Evolutionary conservation across 2,888 invertebrate species (phyloP), one percentile per base, ranked within the genome.

Genomic region (Caenorhabditis angaria): DNA sequence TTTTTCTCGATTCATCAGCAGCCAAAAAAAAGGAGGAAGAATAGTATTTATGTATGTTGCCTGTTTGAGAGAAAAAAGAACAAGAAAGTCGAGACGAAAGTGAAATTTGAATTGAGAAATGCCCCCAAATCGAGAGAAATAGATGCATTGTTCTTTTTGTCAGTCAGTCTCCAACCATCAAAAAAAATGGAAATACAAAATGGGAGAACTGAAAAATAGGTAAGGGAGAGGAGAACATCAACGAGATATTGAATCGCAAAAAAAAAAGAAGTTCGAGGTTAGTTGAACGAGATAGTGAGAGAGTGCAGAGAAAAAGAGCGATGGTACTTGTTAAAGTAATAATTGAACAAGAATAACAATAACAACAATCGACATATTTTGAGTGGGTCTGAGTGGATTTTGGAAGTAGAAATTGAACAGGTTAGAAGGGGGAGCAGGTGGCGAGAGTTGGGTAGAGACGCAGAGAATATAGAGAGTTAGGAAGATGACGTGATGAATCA

Each of bases 211-310:
- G 51, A 32, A 66, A 12, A 18, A 57, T 35, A 47, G 28, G 47
- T 48, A 57, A 29, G 50, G 56, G 61, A 61, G 48, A 25, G 22
- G 28, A 35, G 29, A 56, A 65, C 32, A 51, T 51, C 24, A 28
- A 65, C 25, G 41, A 25, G 22, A 60, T 29, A n/a, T 51, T 27
- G 51, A 53, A 22, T 41, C 25, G 27, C 25, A 29, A 29, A 61
- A 18, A 47, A 24, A 22, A 53, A 47, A 41, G 35, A 22, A 62
- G 62, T 27, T 24, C 18, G 51, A 32, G 53, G 51, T 22, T 8
- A 61, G 48, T 48, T 18, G 22, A 28, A 65, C 24, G 54, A 59
- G 60, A 61, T 29, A 48, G n/a, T n/a, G n/a, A n/a, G n/a, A n/a
- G n/a, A n/a, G n/a, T n/a, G n/a, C n/a, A n/a, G n/a, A n/a, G n/a